Evolutionary conservation across 2,797 vertebrate genomes (phyloP), one percentile per base, ranked within the genome.

Genomic region (Ctenosaura bakeri): DNA sequence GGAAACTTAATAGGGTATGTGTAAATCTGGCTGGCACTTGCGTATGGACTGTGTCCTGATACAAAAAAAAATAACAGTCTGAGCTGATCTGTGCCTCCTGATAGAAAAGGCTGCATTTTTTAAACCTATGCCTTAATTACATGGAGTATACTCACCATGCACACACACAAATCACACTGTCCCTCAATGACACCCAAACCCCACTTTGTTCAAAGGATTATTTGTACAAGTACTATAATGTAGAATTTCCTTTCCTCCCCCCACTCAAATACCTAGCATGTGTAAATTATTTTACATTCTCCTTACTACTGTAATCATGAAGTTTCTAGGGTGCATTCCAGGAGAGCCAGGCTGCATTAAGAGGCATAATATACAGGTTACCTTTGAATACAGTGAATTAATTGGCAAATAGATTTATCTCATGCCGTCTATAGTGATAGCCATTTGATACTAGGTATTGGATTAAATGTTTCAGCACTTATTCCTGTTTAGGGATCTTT

Each of bases 391-490:
- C 94, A 94, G 92, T 96, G 96, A 94, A 96, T 97, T 97, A 97
- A 98, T 97, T 97, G 96, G 95, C 95, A 96, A 94, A 96, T 96
- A 96, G 96, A 96, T 97, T 96, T 97, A 95, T 97, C 96, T 97
- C 94, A 97, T 96, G 94, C 94, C 95, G 95, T 96, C 95, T 82
- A 85, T 92, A 93, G 92, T 95, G 96, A 94, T 94, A 95, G 95
- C 94, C 94, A 94, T 96, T 96, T 96, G 94, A 96, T 96, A 95
- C 97, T 88, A 96, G 95, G 95, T 96, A 95, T 97, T 97, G 95
- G 97, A 97, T 97, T 98, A 97, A 98, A 98, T 98, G 97, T 98
- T 98, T 98, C 96, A 98, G 98, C 97, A 97, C 96, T 94, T 94
- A 91, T 93, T 92, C 92, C 96, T 96, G 93, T 97, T 96, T 96